These are phyloP conservation scores for Zaprionus tsacasi DNA, from an alignment of 1,140 invertebrate species.

Conservation along the genomic window DNA sequence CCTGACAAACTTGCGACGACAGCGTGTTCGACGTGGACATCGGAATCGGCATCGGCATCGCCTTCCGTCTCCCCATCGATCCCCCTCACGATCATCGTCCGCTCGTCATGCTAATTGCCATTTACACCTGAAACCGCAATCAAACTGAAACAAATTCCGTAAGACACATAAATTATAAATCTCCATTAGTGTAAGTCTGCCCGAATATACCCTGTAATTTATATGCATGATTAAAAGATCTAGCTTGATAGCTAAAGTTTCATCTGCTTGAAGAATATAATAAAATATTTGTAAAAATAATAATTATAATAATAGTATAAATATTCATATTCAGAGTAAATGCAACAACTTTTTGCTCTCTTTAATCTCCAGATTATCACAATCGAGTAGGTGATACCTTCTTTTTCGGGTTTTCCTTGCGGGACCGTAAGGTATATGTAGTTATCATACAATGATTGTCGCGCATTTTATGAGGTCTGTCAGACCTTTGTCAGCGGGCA, in stretches of 20 bases:
- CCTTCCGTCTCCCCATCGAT: neutral
- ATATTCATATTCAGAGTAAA: too few relatives aligned
- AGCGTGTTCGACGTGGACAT: conserved; percentile 19
- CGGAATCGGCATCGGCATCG: neutral
- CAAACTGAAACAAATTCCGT: conserved; percentile 58
- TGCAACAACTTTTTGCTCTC: neutral
- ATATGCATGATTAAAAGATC: neutral
- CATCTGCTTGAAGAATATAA: neutral
- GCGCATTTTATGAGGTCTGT: conserved; percentile 55
- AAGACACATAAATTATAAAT: conserved; percentile 28
- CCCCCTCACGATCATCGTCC: neutral
- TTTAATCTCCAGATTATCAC: neutral
- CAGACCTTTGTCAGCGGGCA: conserved; percentile 53
- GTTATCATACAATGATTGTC: conserved; percentile 60
- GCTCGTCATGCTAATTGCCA: conserved; percentile 68
- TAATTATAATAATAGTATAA: too few relatives aligned
- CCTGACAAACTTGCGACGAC: conserved; percentile 65
- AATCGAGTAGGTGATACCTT: neutral
- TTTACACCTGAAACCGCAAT: conserved; percentile 71
- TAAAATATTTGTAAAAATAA: too few relatives aligned
- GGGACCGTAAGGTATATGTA: conserved; percentile 28
- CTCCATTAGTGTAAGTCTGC: neutral
- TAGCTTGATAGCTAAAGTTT: neutral
- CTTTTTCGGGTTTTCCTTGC: neutral
- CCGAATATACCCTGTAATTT: conserved; percentile 29